Evolutionary conservation across 2,888 invertebrate species (phyloP).

Genomic region (Encarsia formosa): DNA sequence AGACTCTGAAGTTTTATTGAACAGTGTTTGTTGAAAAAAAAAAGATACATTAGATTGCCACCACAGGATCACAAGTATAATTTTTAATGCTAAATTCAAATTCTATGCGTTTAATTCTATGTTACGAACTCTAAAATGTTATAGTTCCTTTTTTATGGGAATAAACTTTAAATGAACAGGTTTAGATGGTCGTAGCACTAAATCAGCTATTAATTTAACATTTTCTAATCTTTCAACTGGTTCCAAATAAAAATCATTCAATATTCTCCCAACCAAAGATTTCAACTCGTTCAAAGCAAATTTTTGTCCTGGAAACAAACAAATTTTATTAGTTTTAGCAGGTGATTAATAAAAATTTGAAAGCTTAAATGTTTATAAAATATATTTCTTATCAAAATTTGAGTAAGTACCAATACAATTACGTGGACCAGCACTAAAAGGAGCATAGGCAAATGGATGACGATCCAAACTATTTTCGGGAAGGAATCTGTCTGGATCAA

Average conservation of each 20-base stretch:
- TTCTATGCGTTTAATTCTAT: too few species aligned
- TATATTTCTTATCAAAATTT: too few species aligned
- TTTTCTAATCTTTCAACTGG: slow-evolving; percentile 25
- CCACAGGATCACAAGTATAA: too few species aligned
- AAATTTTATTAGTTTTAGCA: background rate
- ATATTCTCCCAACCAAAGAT: slow-evolving; percentile 21
- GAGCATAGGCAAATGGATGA: slow-evolving; percentile 61
- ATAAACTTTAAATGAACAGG: slow-evolving; percentile 13
- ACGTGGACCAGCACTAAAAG: slow-evolving; percentile 42
- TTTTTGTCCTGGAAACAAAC: slow-evolving; percentile 14
- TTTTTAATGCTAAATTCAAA: too few species aligned
- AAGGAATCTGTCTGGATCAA: slow-evolving; percentile 50
- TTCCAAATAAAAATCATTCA: slow-evolving; percentile 30
- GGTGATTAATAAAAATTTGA: too few species aligned
- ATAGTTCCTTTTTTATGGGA: slow-evolving; percentile 1
- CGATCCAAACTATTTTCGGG: slow-evolving; percentile 51
- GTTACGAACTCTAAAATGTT: too few species aligned
- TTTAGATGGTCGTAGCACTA: slow-evolving; percentile 19
- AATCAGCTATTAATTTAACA: slow-evolving; percentile 18
- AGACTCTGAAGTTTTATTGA: too few species aligned
- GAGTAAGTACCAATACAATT: slow-evolving; percentile 66
- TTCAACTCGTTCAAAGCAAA: slow-evolving; percentile 24
- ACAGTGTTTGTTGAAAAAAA: too few species aligned
- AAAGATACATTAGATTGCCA: too few species aligned
- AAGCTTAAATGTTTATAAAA: too few species aligned